phyloP scores from a whole-genome alignment of 1,140 invertebrate genomes.

The Thaumatotibia leucotreta region DNA sequence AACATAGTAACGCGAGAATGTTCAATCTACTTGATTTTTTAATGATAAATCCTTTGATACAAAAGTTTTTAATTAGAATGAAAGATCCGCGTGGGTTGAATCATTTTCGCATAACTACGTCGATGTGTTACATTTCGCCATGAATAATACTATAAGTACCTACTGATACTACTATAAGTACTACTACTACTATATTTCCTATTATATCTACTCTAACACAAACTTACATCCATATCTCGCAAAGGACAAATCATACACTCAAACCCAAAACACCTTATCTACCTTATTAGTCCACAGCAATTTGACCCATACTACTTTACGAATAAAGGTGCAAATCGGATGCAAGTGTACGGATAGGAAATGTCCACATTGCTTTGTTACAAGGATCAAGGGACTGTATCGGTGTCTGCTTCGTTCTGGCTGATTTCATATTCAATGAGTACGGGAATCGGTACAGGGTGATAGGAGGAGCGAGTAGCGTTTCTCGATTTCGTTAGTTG shows the following conservation, averaged over 20 bases:
- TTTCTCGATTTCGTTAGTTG: no score
- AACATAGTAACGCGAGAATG: no score
- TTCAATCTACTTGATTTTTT: no score
- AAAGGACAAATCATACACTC: not conserved
- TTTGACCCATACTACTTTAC: not conserved
- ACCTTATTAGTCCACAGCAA: not conserved
- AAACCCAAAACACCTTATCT: not conserved
- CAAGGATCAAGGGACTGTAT: slow-evolving; percentile 4
- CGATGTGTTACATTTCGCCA: no score
- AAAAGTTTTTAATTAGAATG: no score
- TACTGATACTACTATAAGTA: no score
- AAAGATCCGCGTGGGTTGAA: no score
- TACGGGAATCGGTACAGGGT: not conserved
- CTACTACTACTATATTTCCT: not conserved
- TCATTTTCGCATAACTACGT: no score
- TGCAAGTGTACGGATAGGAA: not conserved
- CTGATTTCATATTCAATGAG: slow-evolving; percentile 14
- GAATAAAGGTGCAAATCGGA: not conserved
- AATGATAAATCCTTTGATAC: no score
- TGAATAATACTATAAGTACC: no score
- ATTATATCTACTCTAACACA: not conserved
- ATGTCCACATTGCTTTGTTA: not conserved
- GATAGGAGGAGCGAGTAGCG: not conserved
- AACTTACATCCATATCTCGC: not conserved
- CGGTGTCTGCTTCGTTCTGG: not conserved